Percentiles rank a stretch among this genome's conserved stretches.
Conservation (phyloP, 2,888 invertebrate genomes). For the Hemithea aestivaria region DNA sequence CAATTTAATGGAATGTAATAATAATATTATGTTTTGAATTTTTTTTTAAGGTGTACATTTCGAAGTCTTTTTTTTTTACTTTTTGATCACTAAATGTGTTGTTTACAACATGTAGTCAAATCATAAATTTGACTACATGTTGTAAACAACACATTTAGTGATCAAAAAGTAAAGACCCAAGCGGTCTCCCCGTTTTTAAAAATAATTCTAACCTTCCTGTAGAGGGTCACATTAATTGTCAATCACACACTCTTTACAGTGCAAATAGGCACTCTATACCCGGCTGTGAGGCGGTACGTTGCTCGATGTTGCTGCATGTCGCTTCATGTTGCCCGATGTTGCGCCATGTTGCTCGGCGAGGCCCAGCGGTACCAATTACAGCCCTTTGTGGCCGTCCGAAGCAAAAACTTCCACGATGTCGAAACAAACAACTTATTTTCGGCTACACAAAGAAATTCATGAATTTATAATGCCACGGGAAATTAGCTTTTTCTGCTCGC, state of each 20-base stretch:
- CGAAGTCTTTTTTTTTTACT: too few species aligned
- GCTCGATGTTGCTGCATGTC: conserved; percentile 15
- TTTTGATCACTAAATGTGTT: too few species aligned
- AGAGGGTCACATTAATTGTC: conserved; percentile 21
- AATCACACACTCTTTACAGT: conserved; percentile 13
- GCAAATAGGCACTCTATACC: conserved; percentile 5
- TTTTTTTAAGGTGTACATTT: too few species aligned
- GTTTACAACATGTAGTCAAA: too few species aligned
- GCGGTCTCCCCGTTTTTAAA: too few species aligned
- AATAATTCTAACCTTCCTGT: too few species aligned
- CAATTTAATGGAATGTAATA: too few species aligned
- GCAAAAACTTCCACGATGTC: conserved; percentile 46
- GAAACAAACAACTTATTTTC: conserved; percentile 71
- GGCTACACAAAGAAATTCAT: conserved; percentile 65
- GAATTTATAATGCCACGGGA: conserved; percentile 70
- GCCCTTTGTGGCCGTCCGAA: conserved; percentile 37
- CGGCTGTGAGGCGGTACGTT: conserved; percentile 26
- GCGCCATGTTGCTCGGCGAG: conserved; percentile 26
- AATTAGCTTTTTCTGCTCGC: conserved; percentile 66
- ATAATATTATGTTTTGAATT: too few species aligned
- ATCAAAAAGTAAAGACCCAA: too few species aligned
- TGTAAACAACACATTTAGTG: too few species aligned
- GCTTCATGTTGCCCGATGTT: background rate
- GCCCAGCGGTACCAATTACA: conserved; percentile 49
- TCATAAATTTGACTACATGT: too few species aligned